Conservation (phyloP, 2,888 invertebrate genomes). For the Hylaea fasciaria region DNA sequence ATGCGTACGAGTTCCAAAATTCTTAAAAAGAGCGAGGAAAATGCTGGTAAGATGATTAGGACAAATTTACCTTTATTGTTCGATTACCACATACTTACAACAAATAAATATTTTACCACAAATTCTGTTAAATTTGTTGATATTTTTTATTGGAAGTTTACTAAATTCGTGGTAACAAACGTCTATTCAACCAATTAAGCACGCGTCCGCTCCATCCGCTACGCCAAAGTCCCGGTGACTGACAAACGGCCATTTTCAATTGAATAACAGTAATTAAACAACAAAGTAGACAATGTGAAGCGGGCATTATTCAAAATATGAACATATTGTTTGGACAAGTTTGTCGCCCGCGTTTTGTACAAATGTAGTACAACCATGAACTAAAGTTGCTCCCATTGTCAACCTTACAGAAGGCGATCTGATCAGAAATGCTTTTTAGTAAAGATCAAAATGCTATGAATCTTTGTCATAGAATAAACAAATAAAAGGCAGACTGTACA, state of each 20-base stretch:
- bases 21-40: too few relatives aligned
- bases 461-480: background rate
- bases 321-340: constrained; percentile 29
- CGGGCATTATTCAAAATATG: constrained; percentile 18
- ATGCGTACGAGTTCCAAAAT: too few relatives aligned
- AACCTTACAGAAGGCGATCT: constrained; percentile 4
- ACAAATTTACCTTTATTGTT: too few relatives aligned
- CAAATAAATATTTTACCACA: too few relatives aligned
- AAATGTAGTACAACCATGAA: constrained; percentile 15
- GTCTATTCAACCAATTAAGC: constrained; percentile 25
- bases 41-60: too few relatives aligned
- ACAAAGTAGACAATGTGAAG: constrained; percentile 25
- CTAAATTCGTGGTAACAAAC: constrained; percentile 24
- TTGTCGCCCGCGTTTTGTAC: constrained; percentile 32
- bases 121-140: too few relatives aligned
- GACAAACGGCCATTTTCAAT: constrained; percentile 27
- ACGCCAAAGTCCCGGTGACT: constrained; percentile 34
- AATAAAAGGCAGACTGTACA: constrained; percentile 26
- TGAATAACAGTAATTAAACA: constrained; percentile 39
- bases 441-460: constrained; percentile 19
- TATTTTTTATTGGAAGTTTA: constrained; percentile 1
- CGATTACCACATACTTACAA: too few relatives aligned
- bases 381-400: constrained; percentile 2
- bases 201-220: constrained; percentile 37
- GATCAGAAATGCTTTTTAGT: accelerated